Evolutionary conservation across 2,113 vertebrate genomes (phyloP).

Genomic region (Spea bombifrons): DNA sequence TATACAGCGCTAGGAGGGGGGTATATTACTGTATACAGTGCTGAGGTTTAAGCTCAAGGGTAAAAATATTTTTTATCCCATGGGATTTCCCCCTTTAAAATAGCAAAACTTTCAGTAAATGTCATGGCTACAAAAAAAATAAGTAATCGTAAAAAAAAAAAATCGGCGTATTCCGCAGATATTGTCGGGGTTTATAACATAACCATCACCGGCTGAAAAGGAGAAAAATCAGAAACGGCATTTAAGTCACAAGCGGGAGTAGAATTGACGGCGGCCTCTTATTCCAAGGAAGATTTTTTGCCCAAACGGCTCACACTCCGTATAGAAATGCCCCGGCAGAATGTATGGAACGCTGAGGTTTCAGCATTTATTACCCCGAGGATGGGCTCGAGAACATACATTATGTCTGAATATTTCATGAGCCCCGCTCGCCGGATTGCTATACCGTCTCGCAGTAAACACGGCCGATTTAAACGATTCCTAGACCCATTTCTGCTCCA

Average conservation of each 20-base stretch:
- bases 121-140: background rate
- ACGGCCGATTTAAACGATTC: conserved; percentile 20
- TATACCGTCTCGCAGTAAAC: conserved; percentile 35
- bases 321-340: background rate
- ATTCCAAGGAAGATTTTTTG: background rate
- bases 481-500: conserved; percentile 2
- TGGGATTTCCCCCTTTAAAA: too few relatives aligned
- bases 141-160: background rate
- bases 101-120: background rate
- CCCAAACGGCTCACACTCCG: background rate
- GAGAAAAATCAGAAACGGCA: too few relatives aligned
- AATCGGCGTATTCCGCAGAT: too few relatives aligned
- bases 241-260: too few relatives aligned
- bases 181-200: too few relatives aligned
- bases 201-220: too few relatives aligned
- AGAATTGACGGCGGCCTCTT: too few relatives aligned
- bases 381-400: conserved; percentile 58
- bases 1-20: too few relatives aligned
- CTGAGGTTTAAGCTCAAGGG: too few relatives aligned
- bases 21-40: too few relatives aligned
- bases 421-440: conserved; percentile 53
- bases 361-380: conserved; percentile 61
- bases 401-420: conserved; percentile 56
- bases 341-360: conserved; percentile 42
- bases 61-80: too few relatives aligned